Evolutionary conservation across 2,797 vertebrate species (phyloP).

Genomic region (Cyprinodon diabolis): DNA sequence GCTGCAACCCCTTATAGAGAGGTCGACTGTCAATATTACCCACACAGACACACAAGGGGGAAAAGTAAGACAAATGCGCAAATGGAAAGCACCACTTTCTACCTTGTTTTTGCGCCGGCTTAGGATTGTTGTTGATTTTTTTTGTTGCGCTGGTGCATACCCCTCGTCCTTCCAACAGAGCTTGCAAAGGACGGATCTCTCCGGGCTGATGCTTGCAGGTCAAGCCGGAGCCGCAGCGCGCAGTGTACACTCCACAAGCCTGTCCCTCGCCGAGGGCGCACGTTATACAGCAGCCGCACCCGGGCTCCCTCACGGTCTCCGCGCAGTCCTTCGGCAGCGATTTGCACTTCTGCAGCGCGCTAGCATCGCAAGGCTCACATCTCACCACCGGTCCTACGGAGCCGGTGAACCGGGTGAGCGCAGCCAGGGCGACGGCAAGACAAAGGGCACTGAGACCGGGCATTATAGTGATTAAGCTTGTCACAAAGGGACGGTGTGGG

Average conservation of each 20-base stretch:
- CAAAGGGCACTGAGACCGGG: conserved; percentile 81
- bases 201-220: conserved; percentile 84
- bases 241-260: conserved; percentile 92
- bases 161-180: conserved; percentile 90
- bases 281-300: conserved; percentile 94
- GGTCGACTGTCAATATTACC: conserved; percentile 41
- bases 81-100: conserved; percentile 16
- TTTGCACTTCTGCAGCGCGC: conserved; percentile 86
- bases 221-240: conserved; percentile 89
- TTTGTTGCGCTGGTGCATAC: conserved; percentile 81
- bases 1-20: conserved; percentile 13
- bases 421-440: conserved; percentile 79
- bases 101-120: conserved; percentile 69
- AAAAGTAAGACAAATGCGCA: neutral
- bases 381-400: conserved; percentile 89
- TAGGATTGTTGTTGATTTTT: conserved; percentile 54
- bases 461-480: conserved; percentile 80
- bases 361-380: conserved; percentile 90
- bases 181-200: conserved; percentile 88
- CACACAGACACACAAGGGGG: neutral
- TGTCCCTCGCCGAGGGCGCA: conserved; percentile 86
- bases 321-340: conserved; percentile 84
- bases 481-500: conserved; percentile 71
- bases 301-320: conserved; percentile 88
- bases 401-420: conserved; percentile 73